Conservation (phyloP, 2,888 invertebrate species). For the Conomelus anceps region DNA sequence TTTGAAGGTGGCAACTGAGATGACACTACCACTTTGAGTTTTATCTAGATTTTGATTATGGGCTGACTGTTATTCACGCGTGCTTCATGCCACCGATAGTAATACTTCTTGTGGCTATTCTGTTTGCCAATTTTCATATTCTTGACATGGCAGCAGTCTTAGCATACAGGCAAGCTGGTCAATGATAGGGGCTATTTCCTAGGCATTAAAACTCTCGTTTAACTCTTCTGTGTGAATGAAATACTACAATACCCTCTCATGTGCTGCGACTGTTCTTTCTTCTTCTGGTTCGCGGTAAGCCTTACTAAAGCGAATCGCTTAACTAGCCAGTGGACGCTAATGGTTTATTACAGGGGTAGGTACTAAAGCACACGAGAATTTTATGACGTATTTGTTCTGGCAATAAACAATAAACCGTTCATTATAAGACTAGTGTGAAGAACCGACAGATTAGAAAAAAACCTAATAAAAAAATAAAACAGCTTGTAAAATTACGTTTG, state of each 20-base stretch:
- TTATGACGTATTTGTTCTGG: not conserved
- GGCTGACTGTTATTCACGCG: not conserved
- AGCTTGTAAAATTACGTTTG: not conserved
- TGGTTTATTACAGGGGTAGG: not conserved
- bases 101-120: not conserved
- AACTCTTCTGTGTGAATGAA: not conserved
- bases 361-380: not conserved
- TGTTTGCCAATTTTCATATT: not conserved
- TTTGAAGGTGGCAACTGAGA: no score
- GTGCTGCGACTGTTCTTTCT: not conserved
- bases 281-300: not conserved
- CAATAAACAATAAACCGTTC: not conserved
- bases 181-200: not conserved
- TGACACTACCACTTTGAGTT: no score
- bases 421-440: not conserved
- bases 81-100: not conserved
- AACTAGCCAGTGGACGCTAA: not conserved
- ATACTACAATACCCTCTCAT: not conserved
- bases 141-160: not conserved
- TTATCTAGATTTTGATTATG: not conserved
- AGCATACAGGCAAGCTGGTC: not conserved
- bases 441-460: not conserved
- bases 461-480: not conserved
- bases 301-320: not conserved
- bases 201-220: not conserved